These are phyloP conservation scores for Rattus norvegicus DNA, from an alignment of 2,113 vertebrate genomes.

Conservation along the genomic window DNA sequence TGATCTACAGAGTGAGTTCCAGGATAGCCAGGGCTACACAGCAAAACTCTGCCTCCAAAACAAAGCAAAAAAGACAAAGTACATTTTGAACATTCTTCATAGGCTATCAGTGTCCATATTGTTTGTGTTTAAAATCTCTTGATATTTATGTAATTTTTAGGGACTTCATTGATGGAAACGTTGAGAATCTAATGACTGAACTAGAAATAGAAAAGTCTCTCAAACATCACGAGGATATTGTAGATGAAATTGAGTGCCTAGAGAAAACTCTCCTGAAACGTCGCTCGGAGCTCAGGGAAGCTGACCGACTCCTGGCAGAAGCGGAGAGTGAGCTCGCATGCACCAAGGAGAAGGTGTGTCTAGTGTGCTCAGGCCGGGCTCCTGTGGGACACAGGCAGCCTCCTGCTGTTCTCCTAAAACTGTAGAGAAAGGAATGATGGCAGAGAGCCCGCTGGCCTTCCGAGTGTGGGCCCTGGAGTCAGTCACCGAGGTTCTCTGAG, in stretches of 20 bases:
- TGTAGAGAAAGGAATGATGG: neutral
- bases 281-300: conserved; percentile 90
- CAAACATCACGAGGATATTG: conserved; percentile 82
- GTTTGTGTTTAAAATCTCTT: conserved; percentile 40
- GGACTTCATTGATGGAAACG: conserved; percentile 82
- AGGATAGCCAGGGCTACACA: neutral
- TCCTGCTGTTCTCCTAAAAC: neutral
- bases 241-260: conserved; percentile 88
- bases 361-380: neutral
- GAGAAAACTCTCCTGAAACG: conserved; percentile 93
- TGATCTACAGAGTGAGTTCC: neutral
- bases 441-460: neutral
- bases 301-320: conserved; percentile 90
- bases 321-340: conserved; percentile 88
- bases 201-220: conserved; percentile 85
- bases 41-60: neutral
- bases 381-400: neutral
- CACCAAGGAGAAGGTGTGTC: conserved; percentile 86
- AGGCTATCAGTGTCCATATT: neutral
- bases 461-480: neutral
- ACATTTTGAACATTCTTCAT: neutral
- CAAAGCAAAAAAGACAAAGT: neutral
- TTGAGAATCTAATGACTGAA: conserved; percentile 83
- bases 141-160: conserved; percentile 74
- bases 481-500: neutral